phyloP scores from a whole-genome alignment of 2,888 invertebrate species.

The Brachylomia viminalis region DNA sequence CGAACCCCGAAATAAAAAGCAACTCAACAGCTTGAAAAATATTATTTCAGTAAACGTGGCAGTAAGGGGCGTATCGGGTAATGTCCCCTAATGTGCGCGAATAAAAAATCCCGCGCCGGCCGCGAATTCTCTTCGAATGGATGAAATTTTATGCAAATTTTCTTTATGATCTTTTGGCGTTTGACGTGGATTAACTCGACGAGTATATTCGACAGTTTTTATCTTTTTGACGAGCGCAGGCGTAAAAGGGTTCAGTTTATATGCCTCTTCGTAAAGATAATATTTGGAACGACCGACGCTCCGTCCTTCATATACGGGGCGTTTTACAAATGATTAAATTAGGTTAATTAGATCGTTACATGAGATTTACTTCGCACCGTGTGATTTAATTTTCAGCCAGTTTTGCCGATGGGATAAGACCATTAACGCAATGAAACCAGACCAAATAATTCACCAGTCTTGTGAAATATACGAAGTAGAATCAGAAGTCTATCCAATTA shows the following conservation, averaged over 20 bases:
- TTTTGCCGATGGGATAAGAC: slow-evolving; percentile 7
- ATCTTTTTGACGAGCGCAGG: slow-evolving; percentile 67
- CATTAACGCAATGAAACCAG: slow-evolving; percentile 17
- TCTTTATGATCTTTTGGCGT: slow-evolving; percentile 81
- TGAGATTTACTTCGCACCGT: slow-evolving; percentile 21
- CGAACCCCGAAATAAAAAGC: slow-evolving; percentile 83
- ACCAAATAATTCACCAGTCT: too few relatives aligned
- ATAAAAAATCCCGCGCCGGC: slow-evolving; percentile 78
- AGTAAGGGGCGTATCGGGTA: slow-evolving; percentile 73
- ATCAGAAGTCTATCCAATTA: not conserved
- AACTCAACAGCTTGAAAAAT: slow-evolving; percentile 87
- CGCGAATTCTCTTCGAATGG: slow-evolving; percentile 79
- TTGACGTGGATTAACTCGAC: slow-evolving; percentile 79
- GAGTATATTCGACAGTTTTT: slow-evolving; percentile 74
- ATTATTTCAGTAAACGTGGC: slow-evolving; percentile 81
- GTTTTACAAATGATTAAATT: slow-evolving; percentile 55
- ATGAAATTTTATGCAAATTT: slow-evolving; percentile 85
- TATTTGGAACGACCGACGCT: slow-evolving; percentile 52
- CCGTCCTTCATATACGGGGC: slow-evolving; percentile 42
- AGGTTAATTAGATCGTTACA: slow-evolving; percentile 44
- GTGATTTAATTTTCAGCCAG: slow-evolving; percentile 39
- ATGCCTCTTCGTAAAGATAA: slow-evolving; percentile 60
- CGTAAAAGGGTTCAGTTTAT: slow-evolving; percentile 64
- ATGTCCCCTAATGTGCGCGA: slow-evolving; percentile 84
- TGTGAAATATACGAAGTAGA: not conserved